phyloP scores from a whole-genome alignment of 2,797 vertebrate species.

The Threskiornis aethiopicus region DNA sequence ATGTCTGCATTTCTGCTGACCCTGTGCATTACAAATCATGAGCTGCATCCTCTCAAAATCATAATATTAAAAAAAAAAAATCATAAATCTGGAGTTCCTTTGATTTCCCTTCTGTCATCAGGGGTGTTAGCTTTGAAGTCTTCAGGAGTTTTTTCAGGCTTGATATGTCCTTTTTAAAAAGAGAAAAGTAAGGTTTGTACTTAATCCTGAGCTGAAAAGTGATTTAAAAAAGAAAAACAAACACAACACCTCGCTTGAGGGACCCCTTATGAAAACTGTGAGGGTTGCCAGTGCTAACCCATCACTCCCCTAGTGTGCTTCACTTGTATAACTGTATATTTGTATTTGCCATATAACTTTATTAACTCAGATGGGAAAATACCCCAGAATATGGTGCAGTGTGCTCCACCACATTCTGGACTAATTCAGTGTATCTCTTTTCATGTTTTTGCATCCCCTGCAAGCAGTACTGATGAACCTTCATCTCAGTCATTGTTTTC shows the following conservation, averaged over 20 bases:
- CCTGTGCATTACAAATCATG: not conserved
- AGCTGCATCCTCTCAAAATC: not conserved
- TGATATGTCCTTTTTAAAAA: not conserved
- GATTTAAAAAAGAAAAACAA: not conserved
- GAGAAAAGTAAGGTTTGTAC: not conserved
- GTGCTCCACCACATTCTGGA: fast-evolving
- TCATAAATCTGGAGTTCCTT: not conserved
- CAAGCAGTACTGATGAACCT: not conserved
- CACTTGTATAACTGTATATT: not conserved
- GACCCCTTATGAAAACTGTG: not conserved
- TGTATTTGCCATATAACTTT: not conserved
- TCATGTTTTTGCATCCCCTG: not conserved
- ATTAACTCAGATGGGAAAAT: not conserved
- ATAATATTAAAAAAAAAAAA: not conserved
- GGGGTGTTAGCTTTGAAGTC: slow-evolving; percentile 5
- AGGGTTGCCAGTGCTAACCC: not conserved
- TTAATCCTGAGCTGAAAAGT: not conserved
- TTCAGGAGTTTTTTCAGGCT: not conserved
- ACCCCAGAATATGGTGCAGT: not conserved
- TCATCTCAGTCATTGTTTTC: not conserved
- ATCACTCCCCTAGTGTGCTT: not conserved
- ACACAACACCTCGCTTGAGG: fast-evolving
- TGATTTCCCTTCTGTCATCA: slow-evolving; percentile 1
- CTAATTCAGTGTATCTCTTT: not conserved
- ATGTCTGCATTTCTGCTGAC: not conserved